Base-by-base conservation (phyloP, 2,113 vertebrate species). In the Collichthys lucidus region DNA sequence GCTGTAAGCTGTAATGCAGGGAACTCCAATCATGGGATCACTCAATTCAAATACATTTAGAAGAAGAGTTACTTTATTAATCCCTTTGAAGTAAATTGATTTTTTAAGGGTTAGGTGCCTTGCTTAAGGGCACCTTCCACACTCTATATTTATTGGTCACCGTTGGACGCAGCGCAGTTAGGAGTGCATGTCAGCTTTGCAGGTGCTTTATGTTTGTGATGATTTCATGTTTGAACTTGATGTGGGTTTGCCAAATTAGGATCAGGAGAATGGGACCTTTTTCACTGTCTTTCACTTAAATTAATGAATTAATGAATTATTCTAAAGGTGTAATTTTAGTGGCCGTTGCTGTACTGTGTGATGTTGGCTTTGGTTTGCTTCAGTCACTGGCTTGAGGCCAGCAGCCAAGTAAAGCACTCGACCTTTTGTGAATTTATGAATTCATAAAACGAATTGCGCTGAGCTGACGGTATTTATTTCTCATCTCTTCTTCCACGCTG, bases 371-470 rank as follows among this genome's bases (percentile, higher is more conserved):
- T 67, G 62, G 62, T 80, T 70, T 55, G 60, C 47, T 74, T 44
- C 70, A 65, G 65, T 47, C 22, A 16, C 3, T 71, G 75, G 80
- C 56, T 29, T 26, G 20, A 61, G 35, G 42, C 74, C 79, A 86
- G 64, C 31, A 66, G 53, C 53, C 66, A 47, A 79, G 66, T 76
- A 60, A 29, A n/a, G 56, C 14, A 60, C 57, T 79, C 22, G 9
- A 66, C 79, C 74, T 80, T 50, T 67, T 11, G 65, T 76, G 56
- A 76, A 80, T 80, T 79, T 71, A 86, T 79, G 60, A 70, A 66
- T 79, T 80, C 65, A 80, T 77, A 68, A 82, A 74, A 69, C 20
- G 40, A 78, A 82, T 61, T 75, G 80, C 75, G 55, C 70, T 71
- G 61, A 86, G 59, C 64, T 69, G 17, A 59, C 29, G 59, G 61